Evolutionary conservation across 2,797 vertebrate species (phyloP).

Genomic region (Tinamus major): DNA sequence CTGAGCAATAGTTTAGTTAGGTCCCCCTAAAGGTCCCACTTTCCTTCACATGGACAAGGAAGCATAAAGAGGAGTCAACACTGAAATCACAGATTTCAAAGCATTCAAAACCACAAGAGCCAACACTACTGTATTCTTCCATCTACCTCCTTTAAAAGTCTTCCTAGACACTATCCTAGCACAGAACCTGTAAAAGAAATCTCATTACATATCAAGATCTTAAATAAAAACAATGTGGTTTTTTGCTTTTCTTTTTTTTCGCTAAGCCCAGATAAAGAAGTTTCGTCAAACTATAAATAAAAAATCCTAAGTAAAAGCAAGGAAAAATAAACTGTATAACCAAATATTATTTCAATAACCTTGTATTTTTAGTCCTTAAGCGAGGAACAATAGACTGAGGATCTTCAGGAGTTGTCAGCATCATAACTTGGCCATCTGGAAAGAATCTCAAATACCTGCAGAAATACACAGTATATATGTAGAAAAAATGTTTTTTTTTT

Average conservation of each 20-base stretch:
- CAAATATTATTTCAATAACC: slow-evolving; percentile 76
- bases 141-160: background rate
- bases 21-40: background rate
- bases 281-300: background rate
- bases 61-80: background rate
- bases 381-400: slow-evolving; percentile 90
- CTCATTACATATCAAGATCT: background rate
- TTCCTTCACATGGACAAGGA: background rate
- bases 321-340: background rate
- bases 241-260: background rate
- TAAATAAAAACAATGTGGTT: background rate
- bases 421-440: slow-evolving; percentile 92
- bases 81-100: background rate
- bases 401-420: slow-evolving; percentile 96
- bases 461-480: slow-evolving; percentile 11
- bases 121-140: background rate
- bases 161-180: background rate
- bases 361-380: slow-evolving; percentile 88
- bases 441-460: slow-evolving; percentile 96
- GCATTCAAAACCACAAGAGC: background rate
- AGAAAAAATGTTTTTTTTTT: background rate
- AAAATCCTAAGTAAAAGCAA: background rate
- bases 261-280: background rate
- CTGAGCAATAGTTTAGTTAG: background rate
- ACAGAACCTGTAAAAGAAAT: background rate